Evolutionary conservation across 2,888 invertebrate genomes (phyloP).

Genomic region (Deilephila elpenor): DNA sequence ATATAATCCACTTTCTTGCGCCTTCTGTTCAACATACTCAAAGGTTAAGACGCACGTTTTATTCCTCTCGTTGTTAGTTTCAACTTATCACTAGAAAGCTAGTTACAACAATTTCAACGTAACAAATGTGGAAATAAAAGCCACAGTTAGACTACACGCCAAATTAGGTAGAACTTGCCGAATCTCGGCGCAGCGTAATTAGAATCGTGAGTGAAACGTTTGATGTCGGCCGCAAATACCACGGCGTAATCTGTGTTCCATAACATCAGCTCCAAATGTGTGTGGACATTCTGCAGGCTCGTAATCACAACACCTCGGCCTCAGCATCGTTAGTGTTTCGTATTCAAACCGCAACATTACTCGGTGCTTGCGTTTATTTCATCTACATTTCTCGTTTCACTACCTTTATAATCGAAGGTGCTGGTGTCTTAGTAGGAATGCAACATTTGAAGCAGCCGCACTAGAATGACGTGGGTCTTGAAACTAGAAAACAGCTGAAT

Average conservation of each 20-base stretch:
- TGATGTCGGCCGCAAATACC: conserved; percentile 58
- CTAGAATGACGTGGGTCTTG: too few species aligned
- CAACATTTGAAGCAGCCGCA: too few species aligned
- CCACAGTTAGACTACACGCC: neutral
- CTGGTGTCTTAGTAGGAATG: too few species aligned
- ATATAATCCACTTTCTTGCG: too few species aligned
- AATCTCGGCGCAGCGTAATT: conserved; percentile 11
- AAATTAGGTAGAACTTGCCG: conserved; percentile 5
- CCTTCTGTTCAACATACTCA: too few species aligned
- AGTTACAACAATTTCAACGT: neutral
- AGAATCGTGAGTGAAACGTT: conserved; percentile 67
- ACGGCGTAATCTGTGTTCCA: conserved; percentile 59
- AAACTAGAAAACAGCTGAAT: too few species aligned
- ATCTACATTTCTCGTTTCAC: neutral
- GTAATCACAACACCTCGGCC: conserved; percentile 37
- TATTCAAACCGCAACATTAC: conserved; percentile 49
- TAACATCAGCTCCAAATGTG: conserved; percentile 56
- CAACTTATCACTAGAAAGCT: neutral
- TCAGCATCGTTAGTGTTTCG: conserved; percentile 33
- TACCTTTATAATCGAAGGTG: too few species aligned
- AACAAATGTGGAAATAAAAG: neutral
- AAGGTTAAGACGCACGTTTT: too few species aligned
- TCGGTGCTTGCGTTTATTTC: conserved; percentile 29
- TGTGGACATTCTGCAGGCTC: conserved; percentile 7
- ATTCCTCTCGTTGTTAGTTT: too few species aligned